Conservation (phyloP, 2,113 vertebrate species). For the Tricholaema leucomelas region DNA sequence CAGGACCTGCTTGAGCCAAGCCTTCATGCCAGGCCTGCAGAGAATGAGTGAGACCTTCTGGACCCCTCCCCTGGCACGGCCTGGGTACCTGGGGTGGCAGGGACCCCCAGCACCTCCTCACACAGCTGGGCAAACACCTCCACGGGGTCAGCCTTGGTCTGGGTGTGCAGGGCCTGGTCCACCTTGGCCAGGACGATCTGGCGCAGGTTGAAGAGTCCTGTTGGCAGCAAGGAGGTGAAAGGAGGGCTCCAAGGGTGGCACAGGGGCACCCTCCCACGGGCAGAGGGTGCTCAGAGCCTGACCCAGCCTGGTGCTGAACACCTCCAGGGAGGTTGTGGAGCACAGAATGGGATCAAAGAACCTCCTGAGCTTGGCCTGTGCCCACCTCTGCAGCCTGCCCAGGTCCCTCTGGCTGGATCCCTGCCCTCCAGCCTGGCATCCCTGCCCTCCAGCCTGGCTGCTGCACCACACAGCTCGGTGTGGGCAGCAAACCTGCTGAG, state of each 20-base stretch:
- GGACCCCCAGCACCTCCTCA: slow-evolving; percentile 87
- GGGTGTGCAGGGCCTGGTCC: slow-evolving; percentile 92
- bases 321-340: too few relatives aligned
- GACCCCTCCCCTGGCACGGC: background rate
- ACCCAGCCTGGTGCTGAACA: too few relatives aligned
- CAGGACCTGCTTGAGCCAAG: background rate
- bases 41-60: background rate
- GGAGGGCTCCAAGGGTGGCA: background rate
- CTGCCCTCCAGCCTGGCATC: too few relatives aligned
- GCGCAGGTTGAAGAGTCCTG: slow-evolving; percentile 94
- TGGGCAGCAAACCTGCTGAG: too few relatives aligned
- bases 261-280: too few relatives aligned
- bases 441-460: too few relatives aligned
- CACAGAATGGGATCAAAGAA: too few relatives aligned
- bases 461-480: too few relatives aligned
- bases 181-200: slow-evolving; percentile 96
- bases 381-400: too few relatives aligned
- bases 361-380: too few relatives aligned
- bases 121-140: slow-evolving; percentile 88
- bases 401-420: too few relatives aligned
- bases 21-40: background rate
- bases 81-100: slow-evolving; percentile 84
- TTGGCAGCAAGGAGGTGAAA: background rate
- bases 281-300: too few relatives aligned
- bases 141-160: slow-evolving; percentile 78